Evolutionary conservation across 2,888 invertebrate species (phyloP).

Genomic region (Xestia xanthographa): DNA sequence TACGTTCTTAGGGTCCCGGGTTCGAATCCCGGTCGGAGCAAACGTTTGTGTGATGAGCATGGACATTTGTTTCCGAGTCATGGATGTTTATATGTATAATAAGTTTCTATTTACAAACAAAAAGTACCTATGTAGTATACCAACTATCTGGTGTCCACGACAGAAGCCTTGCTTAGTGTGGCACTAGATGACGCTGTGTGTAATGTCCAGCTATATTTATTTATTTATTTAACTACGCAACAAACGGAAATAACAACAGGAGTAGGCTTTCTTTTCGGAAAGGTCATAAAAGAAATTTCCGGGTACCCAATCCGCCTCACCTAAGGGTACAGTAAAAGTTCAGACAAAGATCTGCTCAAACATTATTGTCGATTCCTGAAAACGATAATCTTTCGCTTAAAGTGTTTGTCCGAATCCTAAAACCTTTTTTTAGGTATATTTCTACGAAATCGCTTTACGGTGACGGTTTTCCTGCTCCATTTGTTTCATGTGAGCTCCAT

Average conservation of each 20-base stretch:
- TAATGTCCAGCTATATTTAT: no score
- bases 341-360: slow-evolving; percentile 55
- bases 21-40: no score
- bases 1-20: no score
- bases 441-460: slow-evolving; percentile 51
- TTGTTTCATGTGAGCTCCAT: slow-evolving; percentile 45
- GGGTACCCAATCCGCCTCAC: neutral
- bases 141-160: no score
- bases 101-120: no score
- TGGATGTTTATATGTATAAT: no score
- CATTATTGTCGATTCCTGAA: slow-evolving; percentile 49
- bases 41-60: no score
- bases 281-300: slow-evolving; percentile 4
- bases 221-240: neutral
- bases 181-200: no score
- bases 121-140: no score
- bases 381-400: slow-evolving; percentile 49
- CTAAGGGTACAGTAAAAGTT: slow-evolving; percentile 21
- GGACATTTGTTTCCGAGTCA: no score
- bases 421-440: slow-evolving; percentile 47
- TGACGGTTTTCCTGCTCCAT: slow-evolving; percentile 40
- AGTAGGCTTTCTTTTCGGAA: slow-evolving; percentile 2
- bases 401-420: slow-evolving; percentile 49
- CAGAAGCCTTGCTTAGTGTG: no score
- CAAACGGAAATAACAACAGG: neutral